Evolutionary conservation across 2,888 invertebrate genomes (phyloP), one percentile per base, ranked within the genome.

Genomic region (Caenorhabditis sp.): DNA sequence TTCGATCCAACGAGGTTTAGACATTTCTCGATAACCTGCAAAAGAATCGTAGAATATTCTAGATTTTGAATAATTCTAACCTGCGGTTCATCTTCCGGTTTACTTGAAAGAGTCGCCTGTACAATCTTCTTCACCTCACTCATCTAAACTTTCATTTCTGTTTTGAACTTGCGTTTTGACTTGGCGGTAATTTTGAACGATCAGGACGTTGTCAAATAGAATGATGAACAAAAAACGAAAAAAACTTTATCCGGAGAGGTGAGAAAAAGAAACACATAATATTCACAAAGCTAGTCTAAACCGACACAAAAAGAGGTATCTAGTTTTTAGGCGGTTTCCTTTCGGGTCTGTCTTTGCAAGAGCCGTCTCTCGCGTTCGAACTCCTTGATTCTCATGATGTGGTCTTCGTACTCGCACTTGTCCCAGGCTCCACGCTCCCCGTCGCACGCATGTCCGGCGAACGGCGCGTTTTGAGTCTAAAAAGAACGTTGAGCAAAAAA

Each of bases 331-430:
- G 59, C 62, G 11, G 50, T 72, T 41, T 85, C 86, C 66, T 88
- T 88, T 56, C 87, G 82, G 7, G 76, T 72, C 72, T 86, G 83
- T 63, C 88, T 79, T 70, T 82, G 72, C 59, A 88, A 79, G 17
- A 88, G 78, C 30, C 88, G 83, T 66, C 83, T 80, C 55, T 88
- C 88, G 20, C 88, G 86, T 72, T 89, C 89, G 83, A 84, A 88
- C 59, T 88, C 88, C 75, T 89, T 88, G 63, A 87, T 83, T 62
- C 89, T 83, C 65, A 81, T 75, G 45, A 88, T 79, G 73, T 85
- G 71, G 72, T 89, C 88, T 22, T 88, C 88, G 75, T 87, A 88
- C 63, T 87, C 84, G 75, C 88, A 88, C 55, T 81, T 78, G 68
- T 86, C 87, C 83, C 85, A 89, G 1, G 82, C 81, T 41, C 84